Conservation (phyloP, 2,113 vertebrate genomes). For the Antechinus stuartii region DNA sequence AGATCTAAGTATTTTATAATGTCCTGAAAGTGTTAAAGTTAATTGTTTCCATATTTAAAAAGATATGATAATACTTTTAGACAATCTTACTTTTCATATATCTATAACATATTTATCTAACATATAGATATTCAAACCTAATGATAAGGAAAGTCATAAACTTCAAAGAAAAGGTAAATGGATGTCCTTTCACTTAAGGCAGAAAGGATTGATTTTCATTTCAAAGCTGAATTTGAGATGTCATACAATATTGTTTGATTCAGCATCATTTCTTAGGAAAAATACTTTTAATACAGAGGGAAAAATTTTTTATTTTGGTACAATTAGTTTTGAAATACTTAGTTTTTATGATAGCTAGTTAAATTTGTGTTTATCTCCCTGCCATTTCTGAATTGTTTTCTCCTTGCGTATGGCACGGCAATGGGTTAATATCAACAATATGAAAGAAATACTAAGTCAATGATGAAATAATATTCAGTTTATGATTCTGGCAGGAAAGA, state of each 20-base stretch:
- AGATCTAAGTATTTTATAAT: background rate
- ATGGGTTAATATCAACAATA: background rate
- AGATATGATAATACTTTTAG: background rate
- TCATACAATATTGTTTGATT: background rate
- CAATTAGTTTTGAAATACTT: constrained; percentile 12
- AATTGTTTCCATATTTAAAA: constrained; percentile 1
- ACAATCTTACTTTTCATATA: background rate
- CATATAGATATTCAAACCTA: background rate
- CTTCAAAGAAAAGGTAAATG: constrained; percentile 24
- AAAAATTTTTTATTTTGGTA: background rate
- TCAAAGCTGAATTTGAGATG: background rate
- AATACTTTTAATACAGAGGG: background rate
- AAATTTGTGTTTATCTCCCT: background rate
- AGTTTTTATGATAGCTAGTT: constrained; percentile 37
- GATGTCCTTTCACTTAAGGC: background rate
- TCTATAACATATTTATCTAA: background rate
- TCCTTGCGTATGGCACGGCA: background rate
- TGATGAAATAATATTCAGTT: background rate
- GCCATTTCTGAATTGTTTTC: background rate
- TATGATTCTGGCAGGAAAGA: background rate
- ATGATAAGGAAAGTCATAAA: background rate
- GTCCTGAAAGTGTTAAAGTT: background rate
- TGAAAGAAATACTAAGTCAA: background rate
- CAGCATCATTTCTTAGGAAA: background rate
- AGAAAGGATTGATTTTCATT: background rate